Evolutionary conservation across 2,888 invertebrate species (phyloP).

Genomic region (Xestia rhomboidea): DNA sequence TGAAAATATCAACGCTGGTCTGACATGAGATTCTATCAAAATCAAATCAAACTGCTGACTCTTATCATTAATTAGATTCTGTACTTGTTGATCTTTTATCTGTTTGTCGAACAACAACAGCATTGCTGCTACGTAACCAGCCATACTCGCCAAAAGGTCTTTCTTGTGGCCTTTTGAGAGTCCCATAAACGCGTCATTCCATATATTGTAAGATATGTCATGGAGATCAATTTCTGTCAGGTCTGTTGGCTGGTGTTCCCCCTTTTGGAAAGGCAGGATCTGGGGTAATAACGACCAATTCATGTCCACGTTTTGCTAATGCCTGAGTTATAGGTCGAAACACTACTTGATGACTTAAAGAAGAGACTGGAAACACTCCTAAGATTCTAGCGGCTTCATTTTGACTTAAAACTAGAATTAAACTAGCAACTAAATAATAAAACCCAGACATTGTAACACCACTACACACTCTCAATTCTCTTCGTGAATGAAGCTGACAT

Average conservation of each 20-base stretch:
- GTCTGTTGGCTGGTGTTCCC: conserved; percentile 70
- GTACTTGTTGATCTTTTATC: conserved; percentile 46
- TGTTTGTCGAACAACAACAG: conserved; percentile 52
- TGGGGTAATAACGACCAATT: conserved; percentile 42
- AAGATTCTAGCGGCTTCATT: conserved; percentile 33
- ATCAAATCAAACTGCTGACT: conserved; percentile 63
- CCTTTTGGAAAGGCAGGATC: conserved; percentile 69
- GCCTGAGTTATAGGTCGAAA: conserved; percentile 35
- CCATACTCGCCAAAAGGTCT: neutral
- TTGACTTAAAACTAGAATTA: neutral
- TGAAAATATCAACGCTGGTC: conserved; percentile 52
- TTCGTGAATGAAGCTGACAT: too few species aligned
- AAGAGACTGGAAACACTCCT: conserved; percentile 29
- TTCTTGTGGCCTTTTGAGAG: conserved; percentile 20
- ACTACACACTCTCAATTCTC: neutral
- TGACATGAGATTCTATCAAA: conserved; percentile 50
- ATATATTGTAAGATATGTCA: conserved; percentile 73
- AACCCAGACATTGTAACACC: conserved; percentile 5
- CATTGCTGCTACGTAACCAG: conserved; percentile 34
- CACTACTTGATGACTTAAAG: conserved; percentile 47
- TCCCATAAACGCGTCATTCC: conserved; percentile 37
- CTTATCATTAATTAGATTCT: conserved; percentile 53
- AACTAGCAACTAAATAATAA: neutral
- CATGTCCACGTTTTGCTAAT: conserved; percentile 29
- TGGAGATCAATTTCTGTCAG: conserved; percentile 77